Percentiles rank a stretch among this genome's conserved stretches.
Evolutionary conservation across 2,888 invertebrate genomes (phyloP).

Genomic region (Odontothrips loti): DNA sequence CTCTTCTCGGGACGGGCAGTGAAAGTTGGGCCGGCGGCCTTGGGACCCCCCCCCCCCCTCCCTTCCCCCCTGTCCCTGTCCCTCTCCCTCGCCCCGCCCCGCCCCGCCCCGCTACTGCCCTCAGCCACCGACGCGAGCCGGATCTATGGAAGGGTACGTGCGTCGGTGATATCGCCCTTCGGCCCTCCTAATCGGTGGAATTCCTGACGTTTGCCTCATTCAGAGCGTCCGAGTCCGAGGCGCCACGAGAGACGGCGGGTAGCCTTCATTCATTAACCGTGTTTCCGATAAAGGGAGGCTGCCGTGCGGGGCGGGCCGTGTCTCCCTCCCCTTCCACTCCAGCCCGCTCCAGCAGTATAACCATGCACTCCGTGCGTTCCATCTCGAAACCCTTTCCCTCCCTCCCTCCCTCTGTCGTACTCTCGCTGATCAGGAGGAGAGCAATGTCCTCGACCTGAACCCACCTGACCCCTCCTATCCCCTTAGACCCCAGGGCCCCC

Average conservation of each 20-base stretch:
- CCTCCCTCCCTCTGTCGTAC: no score
- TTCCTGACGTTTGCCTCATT: not conserved
- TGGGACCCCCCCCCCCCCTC: not conserved
- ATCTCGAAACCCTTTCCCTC: no score
- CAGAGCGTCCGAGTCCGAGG: not conserved
- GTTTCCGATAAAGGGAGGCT: no score
- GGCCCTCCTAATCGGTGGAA: not conserved
- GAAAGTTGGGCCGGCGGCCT: not conserved
- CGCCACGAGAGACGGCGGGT: no score
- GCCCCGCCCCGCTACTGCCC: not conserved
- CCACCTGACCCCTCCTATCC: not conserved
- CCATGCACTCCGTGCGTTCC: no score
- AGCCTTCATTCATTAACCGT: no score
- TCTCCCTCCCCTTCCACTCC: no score
- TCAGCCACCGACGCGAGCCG: not conserved
- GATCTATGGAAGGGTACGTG: not conserved
- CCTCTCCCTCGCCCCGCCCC: not conserved
- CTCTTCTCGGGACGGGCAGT: not conserved
- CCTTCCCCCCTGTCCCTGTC: not conserved
- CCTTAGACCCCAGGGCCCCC: not conserved
- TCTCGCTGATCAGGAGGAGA: not conserved
- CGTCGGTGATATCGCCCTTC: no score
- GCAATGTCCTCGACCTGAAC: conserved; percentile 13
- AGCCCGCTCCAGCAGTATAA: no score
- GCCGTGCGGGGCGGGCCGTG: no score